Evolutionary conservation across 2,797 vertebrate genomes (phyloP), one percentile per base, ranked within the genome.

Genomic region (Betta splendens): DNA sequence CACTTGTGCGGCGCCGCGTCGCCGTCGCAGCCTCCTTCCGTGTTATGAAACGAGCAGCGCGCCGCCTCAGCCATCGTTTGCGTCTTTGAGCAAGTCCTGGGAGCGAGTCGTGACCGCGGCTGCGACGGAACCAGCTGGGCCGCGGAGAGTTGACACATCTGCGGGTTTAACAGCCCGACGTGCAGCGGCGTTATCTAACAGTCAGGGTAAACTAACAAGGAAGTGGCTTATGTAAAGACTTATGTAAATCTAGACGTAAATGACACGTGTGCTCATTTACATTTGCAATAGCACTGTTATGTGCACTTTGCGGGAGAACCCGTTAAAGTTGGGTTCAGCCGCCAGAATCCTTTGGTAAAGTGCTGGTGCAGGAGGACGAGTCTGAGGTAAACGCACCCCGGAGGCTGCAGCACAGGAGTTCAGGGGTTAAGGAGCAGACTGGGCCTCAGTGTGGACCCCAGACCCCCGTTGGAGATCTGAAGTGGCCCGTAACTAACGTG

Each of bases 41-140:
- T 69, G 71, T 83, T 80, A 80, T 57, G 73, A 81, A 85, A 86
- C 74, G 12, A 57, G 51, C 56, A 54, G 11, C 80, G 64, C 57
- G 66, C 64, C 36, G 65, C 38, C 68, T 39, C 5, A 12, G 8
- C n/a, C 29, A 25, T 17, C 26, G 10, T 28, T 18, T 40, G 21
- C 21, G 38, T 15, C 7, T 5, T 28, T 22, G 28, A 38, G 31
- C 28, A 28, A 54, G 28, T 25, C 33, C 7, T 46, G 18, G 45
- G 36, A 48, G 58, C 52, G 3, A 64, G 48, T 47, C 33, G 55
- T 36, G 31, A 42, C 43, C 56, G 43, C 39, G 16, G 15, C 28
- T 10, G 20, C 23, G 26, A 10, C 12, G 26, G 47, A 22, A 15
- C 11, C 59, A 28, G 61, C 29, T n/a, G 54, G 65, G 31, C 36